A percentile compares a stretch with the other conserved stretches of the same genome.
phyloP scores from a whole-genome alignment of 2,113 vertebrate species.

The Dipodomys ordii region DNA sequence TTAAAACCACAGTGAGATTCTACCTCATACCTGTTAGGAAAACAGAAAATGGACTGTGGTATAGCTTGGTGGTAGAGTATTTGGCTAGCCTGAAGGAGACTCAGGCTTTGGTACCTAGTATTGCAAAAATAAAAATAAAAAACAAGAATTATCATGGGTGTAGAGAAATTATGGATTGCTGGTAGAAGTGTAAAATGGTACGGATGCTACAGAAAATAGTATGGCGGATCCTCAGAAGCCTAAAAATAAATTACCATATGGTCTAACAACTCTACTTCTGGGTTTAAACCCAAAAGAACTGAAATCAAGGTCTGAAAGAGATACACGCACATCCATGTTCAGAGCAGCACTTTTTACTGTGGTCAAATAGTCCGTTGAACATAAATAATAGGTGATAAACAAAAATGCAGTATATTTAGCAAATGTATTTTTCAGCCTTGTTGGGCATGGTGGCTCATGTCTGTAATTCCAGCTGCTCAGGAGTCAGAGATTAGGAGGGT shows the following conservation, averaged over 20 bases:
- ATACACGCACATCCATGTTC: background rate
- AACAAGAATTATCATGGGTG: background rate
- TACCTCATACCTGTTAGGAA: background rate
- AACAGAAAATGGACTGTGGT: too few species aligned
- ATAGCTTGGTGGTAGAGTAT: background rate
- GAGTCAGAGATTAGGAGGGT: too few species aligned
- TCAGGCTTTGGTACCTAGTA: background rate
- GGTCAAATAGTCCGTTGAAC: background rate
- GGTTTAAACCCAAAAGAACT: too few species aligned
- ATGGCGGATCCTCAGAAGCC: background rate
- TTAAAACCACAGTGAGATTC: background rate
- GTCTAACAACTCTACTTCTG: background rate
- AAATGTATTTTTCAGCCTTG: background rate
- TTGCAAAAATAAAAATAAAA: background rate
- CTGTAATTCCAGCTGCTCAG: too few species aligned
- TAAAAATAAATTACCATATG: conserved; percentile 51
- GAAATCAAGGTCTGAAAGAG: background rate
- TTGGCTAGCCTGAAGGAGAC: background rate
- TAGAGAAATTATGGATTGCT: background rate
- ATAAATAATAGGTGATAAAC: background rate
- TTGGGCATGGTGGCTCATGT: too few species aligned
- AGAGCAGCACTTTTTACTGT: background rate
- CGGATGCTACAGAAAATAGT: conserved; percentile 19
- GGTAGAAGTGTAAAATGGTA: conserved; percentile 20
- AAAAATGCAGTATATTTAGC: background rate